Conservation (phyloP, 2,797 vertebrate genomes). For the Smutsia temminckii region DNA sequence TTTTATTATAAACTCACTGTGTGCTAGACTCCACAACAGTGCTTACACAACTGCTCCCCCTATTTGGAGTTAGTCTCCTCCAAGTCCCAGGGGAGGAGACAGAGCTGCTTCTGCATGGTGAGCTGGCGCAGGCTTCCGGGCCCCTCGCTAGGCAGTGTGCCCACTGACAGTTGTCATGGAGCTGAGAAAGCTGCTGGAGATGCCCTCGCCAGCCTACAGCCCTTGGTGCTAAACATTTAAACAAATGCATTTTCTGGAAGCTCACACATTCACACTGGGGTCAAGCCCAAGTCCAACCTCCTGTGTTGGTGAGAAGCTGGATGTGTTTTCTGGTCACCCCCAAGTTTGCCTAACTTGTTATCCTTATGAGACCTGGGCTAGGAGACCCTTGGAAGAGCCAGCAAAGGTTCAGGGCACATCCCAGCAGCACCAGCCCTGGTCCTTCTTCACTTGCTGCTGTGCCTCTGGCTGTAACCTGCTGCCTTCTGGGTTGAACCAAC, state of each 20-base stretch:
- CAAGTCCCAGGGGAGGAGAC: rapidly evolving
- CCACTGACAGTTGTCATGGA: neutral
- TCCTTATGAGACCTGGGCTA: neutral
- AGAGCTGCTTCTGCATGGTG: neutral
- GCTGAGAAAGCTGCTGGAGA: neutral
- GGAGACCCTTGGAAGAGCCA: neutral
- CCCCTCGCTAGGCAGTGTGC: neutral
- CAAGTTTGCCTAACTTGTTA: neutral
- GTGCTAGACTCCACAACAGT: neutral
- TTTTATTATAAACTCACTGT: neutral
- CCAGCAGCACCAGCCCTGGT: neutral
- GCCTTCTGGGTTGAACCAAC: neutral
- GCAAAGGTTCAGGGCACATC: neutral
- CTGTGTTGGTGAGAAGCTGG: neutral
- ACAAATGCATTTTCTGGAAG: neutral
- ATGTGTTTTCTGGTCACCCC: neutral
- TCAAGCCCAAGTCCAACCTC: neutral
- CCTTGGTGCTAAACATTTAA: neutral
- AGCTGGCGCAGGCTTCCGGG: neutral
- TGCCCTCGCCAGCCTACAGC: neutral
- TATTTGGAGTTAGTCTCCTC: neutral
- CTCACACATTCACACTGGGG: no score
- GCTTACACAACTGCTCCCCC: neutral
- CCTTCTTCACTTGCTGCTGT: neutral
- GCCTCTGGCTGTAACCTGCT: neutral